Percentiles rank a stretch among this genome's conserved stretches.
Conservation (phyloP, 2,113 vertebrate genomes). For the Emydura subglobosa region DNA sequence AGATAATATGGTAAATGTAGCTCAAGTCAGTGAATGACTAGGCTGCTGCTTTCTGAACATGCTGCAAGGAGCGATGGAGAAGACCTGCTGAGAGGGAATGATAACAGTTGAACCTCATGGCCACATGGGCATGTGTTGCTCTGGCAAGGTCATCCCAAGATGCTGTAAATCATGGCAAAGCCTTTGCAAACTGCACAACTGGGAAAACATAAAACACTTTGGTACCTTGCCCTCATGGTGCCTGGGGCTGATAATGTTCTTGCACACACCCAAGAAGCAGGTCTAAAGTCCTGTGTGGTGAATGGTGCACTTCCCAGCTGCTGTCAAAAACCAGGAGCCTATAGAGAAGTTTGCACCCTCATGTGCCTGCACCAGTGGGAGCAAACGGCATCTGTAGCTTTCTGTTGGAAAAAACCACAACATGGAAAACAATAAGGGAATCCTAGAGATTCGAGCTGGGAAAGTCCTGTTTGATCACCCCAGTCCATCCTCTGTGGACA, state of each 20-base stretch:
- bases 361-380: neutral
- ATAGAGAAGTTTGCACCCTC: neutral
- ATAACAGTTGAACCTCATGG: conserved; percentile 50
- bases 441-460: neutral
- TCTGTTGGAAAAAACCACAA: neutral
- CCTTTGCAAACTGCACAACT: neutral
- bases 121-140: conserved; percentile 39
- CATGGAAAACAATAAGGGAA: neutral
- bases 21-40: neutral
- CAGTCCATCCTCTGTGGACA: neutral
- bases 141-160: conserved; percentile 16
- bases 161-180: conserved; percentile 40
- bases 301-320: neutral
- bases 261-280: neutral
- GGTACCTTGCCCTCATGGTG: fast-evolving
- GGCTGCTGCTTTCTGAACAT: conserved; percentile 45
- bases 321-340: neutral
- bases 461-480: neutral
- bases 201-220: neutral
- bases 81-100: conserved; percentile 52
- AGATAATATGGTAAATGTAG: conserved; percentile 6
- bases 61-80: neutral
- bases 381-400: neutral
- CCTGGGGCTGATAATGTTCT: neutral
- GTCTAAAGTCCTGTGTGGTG: fast-evolving